phyloP scores from a whole-genome alignment of 2,888 invertebrate genomes.

The Litoditis marina region DNA sequence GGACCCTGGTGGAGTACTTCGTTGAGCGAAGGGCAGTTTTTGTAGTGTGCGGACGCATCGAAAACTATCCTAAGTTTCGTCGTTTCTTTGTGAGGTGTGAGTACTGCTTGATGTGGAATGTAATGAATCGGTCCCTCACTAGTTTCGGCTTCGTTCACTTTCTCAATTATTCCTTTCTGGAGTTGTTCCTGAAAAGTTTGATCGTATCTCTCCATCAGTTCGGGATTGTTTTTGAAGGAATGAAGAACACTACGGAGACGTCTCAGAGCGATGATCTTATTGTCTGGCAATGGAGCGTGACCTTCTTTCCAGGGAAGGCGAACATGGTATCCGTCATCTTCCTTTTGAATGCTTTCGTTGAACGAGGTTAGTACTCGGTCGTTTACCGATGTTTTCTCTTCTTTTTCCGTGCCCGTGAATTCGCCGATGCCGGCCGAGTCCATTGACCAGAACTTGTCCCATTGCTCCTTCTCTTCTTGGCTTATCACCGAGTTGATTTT shows the following conservation, averaged over 20 bases:
- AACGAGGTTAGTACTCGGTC: background rate
- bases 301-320: conserved; percentile 5
- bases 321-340: background rate
- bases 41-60: conserved; percentile 24
- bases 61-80: conserved; percentile 31
- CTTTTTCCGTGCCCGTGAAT: background rate
- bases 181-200: conserved; percentile 31
- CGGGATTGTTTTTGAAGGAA: background rate
- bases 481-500: background rate
- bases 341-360: background rate
- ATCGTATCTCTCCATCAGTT: conserved; percentile 21
- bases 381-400: background rate
- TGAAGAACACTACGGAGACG: background rate
- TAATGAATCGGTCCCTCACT: conserved; percentile 11
- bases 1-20: conserved; percentile 26
- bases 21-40: conserved; percentile 19
- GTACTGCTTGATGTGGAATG: conserved; percentile 28
- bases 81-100: conserved; percentile 21
- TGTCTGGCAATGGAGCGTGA: background rate
- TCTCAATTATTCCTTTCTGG: conserved; percentile 29
- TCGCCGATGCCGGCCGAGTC: background rate
- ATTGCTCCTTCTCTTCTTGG: background rate
- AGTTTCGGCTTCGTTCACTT: conserved; percentile 3
- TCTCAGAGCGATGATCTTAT: conserved; percentile 1
- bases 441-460: background rate